A percentile compares a stretch with the other conserved stretches of the same genome.
phyloP scores from a whole-genome alignment of 92 coral and sea anemone species.

The Paragorgia papillata region DNA sequence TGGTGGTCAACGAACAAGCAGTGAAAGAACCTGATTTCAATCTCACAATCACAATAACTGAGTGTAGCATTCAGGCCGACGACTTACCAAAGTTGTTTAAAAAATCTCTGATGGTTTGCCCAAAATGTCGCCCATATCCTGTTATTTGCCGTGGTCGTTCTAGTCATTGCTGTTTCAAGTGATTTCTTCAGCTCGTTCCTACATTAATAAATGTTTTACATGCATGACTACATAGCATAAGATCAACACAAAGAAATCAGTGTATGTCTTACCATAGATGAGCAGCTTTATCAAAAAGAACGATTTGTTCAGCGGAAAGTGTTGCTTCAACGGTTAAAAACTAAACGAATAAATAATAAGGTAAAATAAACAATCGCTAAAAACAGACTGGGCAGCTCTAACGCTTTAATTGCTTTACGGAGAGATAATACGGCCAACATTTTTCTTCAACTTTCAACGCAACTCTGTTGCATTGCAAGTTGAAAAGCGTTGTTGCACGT shows the following conservation, averaged over 20 bases:
- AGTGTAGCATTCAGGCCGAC: too few relatives aligned
- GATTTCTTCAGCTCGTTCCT: slow-evolving; percentile 95
- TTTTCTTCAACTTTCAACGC: too few relatives aligned
- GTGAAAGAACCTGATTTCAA: too few relatives aligned
- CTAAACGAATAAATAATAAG: slow-evolving; percentile 32
- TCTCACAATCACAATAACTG: too few relatives aligned
- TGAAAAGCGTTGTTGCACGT: too few relatives aligned
- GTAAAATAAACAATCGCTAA: background rate
- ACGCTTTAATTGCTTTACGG: too few relatives aligned
- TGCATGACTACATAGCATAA: background rate
- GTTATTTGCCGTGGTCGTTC: slow-evolving; percentile 78
- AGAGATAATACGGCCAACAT: too few relatives aligned
- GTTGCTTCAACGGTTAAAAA: slow-evolving; percentile 86
- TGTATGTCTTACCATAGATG: slow-evolving; percentile 80
- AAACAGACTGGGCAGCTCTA: too few relatives aligned
- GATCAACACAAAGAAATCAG: slow-evolving; percentile 6
- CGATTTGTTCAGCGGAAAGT: slow-evolving; percentile 71
- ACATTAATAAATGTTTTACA: background rate
- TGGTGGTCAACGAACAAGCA: too few relatives aligned
- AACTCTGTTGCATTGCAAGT: too few relatives aligned
- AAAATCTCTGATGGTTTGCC: slow-evolving; percentile 96
- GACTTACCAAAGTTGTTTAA: slow-evolving; percentile 89
- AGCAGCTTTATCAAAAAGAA: slow-evolving; percentile 86
- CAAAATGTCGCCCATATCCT: slow-evolving; percentile 91
- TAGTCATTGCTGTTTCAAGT: slow-evolving; percentile 78